Conservation (phyloP, 2,113 vertebrate genomes). For the Arenaria interpres region DNA sequence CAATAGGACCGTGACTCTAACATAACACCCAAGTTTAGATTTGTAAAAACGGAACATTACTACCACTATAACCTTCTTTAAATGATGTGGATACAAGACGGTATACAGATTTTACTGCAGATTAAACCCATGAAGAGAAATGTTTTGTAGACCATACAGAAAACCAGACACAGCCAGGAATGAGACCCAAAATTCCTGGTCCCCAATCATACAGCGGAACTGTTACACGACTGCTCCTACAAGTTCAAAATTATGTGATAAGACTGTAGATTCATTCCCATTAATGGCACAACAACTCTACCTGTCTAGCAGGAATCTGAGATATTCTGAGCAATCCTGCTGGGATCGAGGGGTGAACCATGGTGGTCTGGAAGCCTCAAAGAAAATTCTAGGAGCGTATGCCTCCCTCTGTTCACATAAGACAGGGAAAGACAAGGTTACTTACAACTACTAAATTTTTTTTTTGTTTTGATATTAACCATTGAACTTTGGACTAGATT, state of each 20-base stretch:
- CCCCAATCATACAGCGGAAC: not conserved
- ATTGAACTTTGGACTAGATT: not conserved
- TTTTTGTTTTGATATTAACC: not conserved
- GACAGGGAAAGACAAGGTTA: slow-evolving; percentile 14
- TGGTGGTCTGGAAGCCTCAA: slow-evolving; percentile 92
- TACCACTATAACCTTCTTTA: not conserved
- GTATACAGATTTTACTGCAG: not conserved
- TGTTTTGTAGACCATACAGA: not conserved
- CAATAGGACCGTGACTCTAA: not conserved
- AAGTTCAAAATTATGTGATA: not conserved
- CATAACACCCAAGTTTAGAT: not conserved
- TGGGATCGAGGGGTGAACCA: slow-evolving; percentile 95
- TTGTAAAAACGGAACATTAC: not conserved
- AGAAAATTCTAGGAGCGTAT: slow-evolving; percentile 91
- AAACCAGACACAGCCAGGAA: not conserved
- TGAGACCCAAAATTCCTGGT: not conserved
- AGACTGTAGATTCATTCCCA: not conserved
- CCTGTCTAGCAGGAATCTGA: slow-evolving; percentile 96
- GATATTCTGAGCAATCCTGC: slow-evolving; percentile 97
- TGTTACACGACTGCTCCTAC: not conserved
- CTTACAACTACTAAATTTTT: not conserved
- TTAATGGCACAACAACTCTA: slow-evolving; percentile 49
- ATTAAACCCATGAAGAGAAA: not conserved
- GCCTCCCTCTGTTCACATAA: slow-evolving; percentile 86
- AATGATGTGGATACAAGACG: not conserved